Percentiles rank a stretch among this genome's conserved stretches.
These are phyloP conservation scores for Harpegnathos saltator DNA, from an alignment of 1,140 invertebrate species.

Conservation along the genomic window DNA sequence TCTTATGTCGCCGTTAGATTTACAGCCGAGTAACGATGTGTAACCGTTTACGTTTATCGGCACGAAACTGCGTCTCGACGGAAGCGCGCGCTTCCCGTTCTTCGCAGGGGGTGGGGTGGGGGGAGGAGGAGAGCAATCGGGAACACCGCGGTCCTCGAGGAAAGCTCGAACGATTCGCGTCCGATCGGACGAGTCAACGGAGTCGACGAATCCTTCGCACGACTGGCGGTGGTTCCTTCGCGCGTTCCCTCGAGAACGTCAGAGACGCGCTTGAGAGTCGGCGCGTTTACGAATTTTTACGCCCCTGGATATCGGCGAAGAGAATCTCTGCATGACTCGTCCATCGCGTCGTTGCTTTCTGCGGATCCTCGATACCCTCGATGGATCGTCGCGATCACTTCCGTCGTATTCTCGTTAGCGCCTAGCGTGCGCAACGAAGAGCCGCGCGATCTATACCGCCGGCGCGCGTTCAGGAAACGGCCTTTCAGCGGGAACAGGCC, in stretches of 20 bases:
- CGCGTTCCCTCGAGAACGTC: no score
- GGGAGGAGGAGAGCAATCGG: not conserved
- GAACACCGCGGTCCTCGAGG: not conserved
- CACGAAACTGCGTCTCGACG: not conserved
- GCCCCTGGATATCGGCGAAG: no score
- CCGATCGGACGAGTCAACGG: not conserved
- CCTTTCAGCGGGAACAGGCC: conserved; percentile 24
- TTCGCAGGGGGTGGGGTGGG: no score
- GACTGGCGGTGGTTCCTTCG: no score
- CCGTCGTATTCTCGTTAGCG: no score
- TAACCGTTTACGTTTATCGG: conserved; percentile 32
- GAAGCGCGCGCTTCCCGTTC: not conserved
- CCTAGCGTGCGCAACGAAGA: conserved; percentile 16
- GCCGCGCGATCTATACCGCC: conserved; percentile 30
- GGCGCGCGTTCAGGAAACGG: conserved; percentile 50
- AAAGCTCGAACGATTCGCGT: not conserved
- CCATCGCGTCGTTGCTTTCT: no score
- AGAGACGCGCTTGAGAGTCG: no score
- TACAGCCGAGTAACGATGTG: not conserved
- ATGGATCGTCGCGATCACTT: no score
- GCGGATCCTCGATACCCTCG: no score
- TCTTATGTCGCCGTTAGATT: conserved; percentile 40
- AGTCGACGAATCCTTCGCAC: no score
- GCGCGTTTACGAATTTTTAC: no score
- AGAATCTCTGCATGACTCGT: no score